These are phyloP conservation scores for Brachyistius frenatus DNA, from an alignment of 2,113 vertebrate species.

Conservation along the genomic window DNA sequence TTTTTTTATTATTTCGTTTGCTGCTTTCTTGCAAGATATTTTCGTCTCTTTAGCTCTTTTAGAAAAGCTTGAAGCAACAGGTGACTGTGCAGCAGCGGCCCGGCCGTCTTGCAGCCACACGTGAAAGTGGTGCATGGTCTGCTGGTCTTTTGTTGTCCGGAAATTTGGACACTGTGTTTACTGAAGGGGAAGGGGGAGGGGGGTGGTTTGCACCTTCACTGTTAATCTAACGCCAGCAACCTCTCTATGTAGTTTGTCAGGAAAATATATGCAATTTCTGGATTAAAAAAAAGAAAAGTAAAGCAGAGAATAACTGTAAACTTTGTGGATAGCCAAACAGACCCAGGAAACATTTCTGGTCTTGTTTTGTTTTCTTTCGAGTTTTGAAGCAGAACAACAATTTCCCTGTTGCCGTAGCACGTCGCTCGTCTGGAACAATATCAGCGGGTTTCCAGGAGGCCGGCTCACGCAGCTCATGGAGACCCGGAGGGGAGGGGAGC, in stretches of 20 bases:
- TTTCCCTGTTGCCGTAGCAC: neutral
- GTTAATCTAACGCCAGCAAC: neutral
- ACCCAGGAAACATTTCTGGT: neutral
- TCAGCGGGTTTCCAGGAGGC: conserved; percentile 49
- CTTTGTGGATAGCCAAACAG: too few species aligned
- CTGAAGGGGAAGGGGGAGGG: conserved; percentile 1
- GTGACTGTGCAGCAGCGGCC: conserved; percentile 50
- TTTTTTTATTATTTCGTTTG: neutral
- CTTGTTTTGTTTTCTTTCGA: neutral
- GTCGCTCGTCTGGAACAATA: conserved; percentile 22
- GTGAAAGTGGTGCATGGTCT: conserved; percentile 68
- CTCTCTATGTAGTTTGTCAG: neutral
- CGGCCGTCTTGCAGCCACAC: conserved; percentile 29
- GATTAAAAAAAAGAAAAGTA: neutral
- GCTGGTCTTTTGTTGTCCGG: conserved; percentile 71
- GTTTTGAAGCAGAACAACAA: neutral
- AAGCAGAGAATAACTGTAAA: too few species aligned
- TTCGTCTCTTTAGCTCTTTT: conserved; percentile 3
- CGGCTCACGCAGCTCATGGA: conserved; percentile 61
- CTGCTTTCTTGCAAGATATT: neutral
- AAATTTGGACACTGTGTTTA: conserved; percentile 70
- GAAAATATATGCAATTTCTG: neutral
- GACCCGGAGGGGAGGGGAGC: conserved; percentile 3
- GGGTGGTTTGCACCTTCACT: neutral
- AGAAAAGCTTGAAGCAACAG: conserved; percentile 62